Conservation (phyloP, 2,113 vertebrate genomes). For the Origma solitaria region DNA sequence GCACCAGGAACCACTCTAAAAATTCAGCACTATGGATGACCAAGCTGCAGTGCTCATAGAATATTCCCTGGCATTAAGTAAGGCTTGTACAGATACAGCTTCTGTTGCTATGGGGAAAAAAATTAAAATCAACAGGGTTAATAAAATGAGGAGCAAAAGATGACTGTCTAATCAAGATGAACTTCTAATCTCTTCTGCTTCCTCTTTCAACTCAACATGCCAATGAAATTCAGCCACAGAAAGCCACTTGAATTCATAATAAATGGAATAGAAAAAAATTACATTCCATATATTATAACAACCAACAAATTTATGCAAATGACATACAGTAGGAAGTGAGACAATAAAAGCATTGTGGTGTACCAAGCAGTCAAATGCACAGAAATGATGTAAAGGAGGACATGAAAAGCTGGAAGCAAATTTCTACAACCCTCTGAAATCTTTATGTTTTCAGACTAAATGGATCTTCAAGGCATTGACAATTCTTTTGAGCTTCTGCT, state of each 20-base stretch:
- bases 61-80: neutral
- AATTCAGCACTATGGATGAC: neutral
- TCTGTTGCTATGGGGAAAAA: neutral
- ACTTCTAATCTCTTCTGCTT: neutral
- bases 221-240: neutral
- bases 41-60: neutral
- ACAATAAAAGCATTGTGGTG: conserved; percentile 26
- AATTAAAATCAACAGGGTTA: neutral
- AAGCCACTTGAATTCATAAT: neutral
- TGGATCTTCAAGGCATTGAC: neutral
- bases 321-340: neutral
- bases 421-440: neutral
- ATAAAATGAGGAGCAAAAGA: neutral
- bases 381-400: neutral
- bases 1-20: neutral
- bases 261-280: neutral
- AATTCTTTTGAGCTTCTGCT: neutral
- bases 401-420: neutral
- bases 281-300: neutral
- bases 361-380: neutral
- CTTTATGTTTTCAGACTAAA: neutral
- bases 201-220: neutral
- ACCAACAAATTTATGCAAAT: conserved; percentile 35
- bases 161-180: neutral
- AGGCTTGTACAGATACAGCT: neutral